Evolutionary conservation across 2,888 invertebrate genomes (phyloP), one percentile per base, ranked within the genome.

Genomic region (Rutpela maculata): DNA sequence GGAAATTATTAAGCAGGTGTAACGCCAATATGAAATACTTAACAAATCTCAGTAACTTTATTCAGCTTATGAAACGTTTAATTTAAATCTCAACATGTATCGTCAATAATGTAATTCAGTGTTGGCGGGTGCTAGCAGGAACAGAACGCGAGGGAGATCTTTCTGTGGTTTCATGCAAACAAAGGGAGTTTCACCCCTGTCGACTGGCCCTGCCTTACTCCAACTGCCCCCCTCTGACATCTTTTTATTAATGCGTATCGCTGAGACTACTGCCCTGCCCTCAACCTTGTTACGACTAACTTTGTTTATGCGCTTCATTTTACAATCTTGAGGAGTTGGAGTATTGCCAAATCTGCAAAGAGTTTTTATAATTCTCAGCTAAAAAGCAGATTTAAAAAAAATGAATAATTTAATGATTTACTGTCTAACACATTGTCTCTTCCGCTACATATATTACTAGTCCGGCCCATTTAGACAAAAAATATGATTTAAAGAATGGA

Each of bases 111-210:
- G 78, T 82, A 83, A 81, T 80, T 78, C 83, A 57, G 74, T 60
- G 69, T 59, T 70, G 56, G 75, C 75, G 73, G 77, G 75, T 74
- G 75, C 75, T 75, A 68, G 73, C 75, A 71, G 74, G 65, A 77
- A 56, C 79, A 75, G 69, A 75, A 74, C 67, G 75, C 65, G 56
- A 76, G 76, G 80, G 73, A 75, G 73, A 73, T 67, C 73, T 56
- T 78, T 79, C 80, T 85, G 86, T 79, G 86, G 86, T 86, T 85
- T 82, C 85, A 86, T 86, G 85, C 85, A 86, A 86, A 86, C 85
- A 86, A 86, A 85, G 86, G 86, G 85, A 82, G 81, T 77, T 77
- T 71, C 75, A 78, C 77, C 81, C 80, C 77, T 73, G 74, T 57
- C 57, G 72, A 65, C 74, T 79, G 81, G 76, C 79, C 73, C 72